These are phyloP conservation scores for Hydropsyche tenuis DNA, from an alignment of 1,140 invertebrate genomes.

Conservation along the genomic window DNA sequence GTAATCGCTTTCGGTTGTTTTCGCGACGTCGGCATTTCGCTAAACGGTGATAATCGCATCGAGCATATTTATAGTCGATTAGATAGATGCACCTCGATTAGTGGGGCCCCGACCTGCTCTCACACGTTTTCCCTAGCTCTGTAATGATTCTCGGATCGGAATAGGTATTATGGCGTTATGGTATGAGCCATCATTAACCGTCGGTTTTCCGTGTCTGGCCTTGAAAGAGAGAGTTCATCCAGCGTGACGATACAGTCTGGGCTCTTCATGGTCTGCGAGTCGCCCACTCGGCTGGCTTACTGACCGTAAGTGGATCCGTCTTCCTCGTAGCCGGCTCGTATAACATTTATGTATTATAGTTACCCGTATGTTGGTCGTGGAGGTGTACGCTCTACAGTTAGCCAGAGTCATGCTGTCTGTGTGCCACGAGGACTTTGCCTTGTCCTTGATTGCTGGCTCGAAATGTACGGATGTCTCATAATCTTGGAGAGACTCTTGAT, in stretches of 20 bases:
- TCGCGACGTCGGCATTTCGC: too few species aligned
- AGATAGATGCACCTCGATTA: not conserved
- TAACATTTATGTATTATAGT: not conserved
- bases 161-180: slow-evolving; percentile 8
- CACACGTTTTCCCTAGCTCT: not conserved
- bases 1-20: too few species aligned
- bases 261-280: slow-evolving; percentile 34
- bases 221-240: slow-evolving; percentile 39
- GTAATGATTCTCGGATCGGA: slow-evolving; percentile 1
- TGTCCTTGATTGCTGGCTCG: too few species aligned
- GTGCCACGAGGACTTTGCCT: not conserved
- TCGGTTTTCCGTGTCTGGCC: slow-evolving; percentile 10
- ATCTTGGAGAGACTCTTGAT: too few species aligned
- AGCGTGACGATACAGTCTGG: slow-evolving; percentile 26
- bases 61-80: too few species aligned
- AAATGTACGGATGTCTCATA: too few species aligned
- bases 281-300: slow-evolving; percentile 38
- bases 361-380: not conserved
- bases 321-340: slow-evolving; percentile 12
- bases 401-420: slow-evolving; percentile 16
- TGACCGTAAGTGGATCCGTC: slow-evolving; percentile 41
- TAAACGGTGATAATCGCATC: too few species aligned
- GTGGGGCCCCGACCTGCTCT: slow-evolving; percentile 5
- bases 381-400: not conserved
- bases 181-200: not conserved